phyloP scores from a whole-genome alignment of 92 coral and sea anemone species.

The Paramuricea clavata region DNA sequence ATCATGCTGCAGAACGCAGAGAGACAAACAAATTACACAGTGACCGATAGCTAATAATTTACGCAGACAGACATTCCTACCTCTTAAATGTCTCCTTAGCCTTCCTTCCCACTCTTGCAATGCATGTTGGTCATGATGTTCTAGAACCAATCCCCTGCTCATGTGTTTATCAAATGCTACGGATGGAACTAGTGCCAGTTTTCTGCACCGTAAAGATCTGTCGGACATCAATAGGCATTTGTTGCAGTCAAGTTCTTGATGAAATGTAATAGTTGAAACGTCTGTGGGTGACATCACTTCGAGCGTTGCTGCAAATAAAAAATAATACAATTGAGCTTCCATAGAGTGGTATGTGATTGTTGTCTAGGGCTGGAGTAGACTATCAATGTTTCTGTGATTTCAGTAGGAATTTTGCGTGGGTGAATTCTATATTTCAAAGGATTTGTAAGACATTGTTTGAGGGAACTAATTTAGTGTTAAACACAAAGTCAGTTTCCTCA shows the following conservation, averaged over 20 bases:
- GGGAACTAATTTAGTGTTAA: too few species aligned
- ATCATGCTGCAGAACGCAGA: not conserved
- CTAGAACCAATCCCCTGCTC: conserved; percentile 48
- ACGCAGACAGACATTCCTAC: not conserved
- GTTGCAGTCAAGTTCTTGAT: conserved; percentile 40
- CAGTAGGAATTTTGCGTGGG: too few species aligned
- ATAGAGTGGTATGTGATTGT: too few species aligned
- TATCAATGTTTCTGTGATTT: too few species aligned
- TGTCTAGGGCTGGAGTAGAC: too few species aligned
- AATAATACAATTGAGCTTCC: too few species aligned
- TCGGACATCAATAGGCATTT: conserved; percentile 34
- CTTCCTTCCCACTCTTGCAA: conserved; percentile 33
- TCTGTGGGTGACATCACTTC: conserved; percentile 36
- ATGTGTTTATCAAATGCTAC: conserved; percentile 40
- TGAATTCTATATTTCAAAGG: too few species aligned
- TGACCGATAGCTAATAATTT: not conserved
- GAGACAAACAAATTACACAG: too few species aligned
- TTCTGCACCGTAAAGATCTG: conserved; percentile 25
- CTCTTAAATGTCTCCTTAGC: conserved; percentile 37
- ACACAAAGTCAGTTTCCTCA: too few species aligned
- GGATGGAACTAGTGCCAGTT: conserved; percentile 49
- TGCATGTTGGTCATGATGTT: conserved; percentile 31
- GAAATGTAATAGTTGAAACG: conserved; percentile 2
- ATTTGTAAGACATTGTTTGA: too few species aligned
- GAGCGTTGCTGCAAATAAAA: conserved; percentile 9